These are phyloP conservation scores for Labroides dimidiatus DNA, from an alignment of 2,797 vertebrate species.

Conservation along the genomic window DNA sequence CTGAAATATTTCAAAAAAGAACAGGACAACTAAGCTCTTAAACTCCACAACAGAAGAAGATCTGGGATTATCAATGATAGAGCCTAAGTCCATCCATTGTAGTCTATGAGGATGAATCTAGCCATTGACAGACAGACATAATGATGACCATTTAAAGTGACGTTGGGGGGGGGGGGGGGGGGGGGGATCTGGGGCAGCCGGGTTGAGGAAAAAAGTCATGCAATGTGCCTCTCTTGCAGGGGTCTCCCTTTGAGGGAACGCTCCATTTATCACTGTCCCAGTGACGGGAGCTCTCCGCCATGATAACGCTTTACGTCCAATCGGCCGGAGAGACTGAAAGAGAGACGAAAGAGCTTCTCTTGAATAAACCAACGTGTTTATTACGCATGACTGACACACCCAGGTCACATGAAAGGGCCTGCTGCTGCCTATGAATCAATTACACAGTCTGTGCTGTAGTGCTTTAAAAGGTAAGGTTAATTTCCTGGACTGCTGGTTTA, in stretches of 20 bases:
- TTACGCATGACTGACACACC: constrained; percentile 37
- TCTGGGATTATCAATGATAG: constrained; percentile 44
- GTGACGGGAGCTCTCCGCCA: constrained; percentile 46
- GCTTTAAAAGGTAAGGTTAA: background rate
- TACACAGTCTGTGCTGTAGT: constrained; percentile 3
- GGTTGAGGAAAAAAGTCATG: constrained; percentile 51
- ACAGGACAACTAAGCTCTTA: background rate
- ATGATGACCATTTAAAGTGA: constrained; percentile 71
- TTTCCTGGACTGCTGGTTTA: constrained; percentile 18
- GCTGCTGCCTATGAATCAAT: constrained; percentile 19
- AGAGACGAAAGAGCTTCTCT: constrained; percentile 29
- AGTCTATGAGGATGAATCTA: constrained; percentile 44
- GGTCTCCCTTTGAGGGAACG: constrained; percentile 57
- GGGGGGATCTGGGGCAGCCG: constrained; percentile 63
- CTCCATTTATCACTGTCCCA: constrained; percentile 65
- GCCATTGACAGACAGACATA: constrained; percentile 47
- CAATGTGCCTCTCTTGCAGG: constrained; percentile 42
- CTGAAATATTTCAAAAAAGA: background rate
- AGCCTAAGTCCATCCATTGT: constrained; percentile 31
- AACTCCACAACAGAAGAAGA: constrained; percentile 10
- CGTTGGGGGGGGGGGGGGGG: constrained; percentile 25
- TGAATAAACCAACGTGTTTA: constrained; percentile 55
- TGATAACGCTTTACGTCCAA: constrained; percentile 53
- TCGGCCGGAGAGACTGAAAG: constrained; percentile 47
- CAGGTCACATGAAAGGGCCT: constrained; percentile 38